Percentiles rank a stretch among this genome's conserved stretches.
phyloP scores from a whole-genome alignment of 2,888 invertebrate genomes.

The Yponomeuta plumbellus region DNA sequence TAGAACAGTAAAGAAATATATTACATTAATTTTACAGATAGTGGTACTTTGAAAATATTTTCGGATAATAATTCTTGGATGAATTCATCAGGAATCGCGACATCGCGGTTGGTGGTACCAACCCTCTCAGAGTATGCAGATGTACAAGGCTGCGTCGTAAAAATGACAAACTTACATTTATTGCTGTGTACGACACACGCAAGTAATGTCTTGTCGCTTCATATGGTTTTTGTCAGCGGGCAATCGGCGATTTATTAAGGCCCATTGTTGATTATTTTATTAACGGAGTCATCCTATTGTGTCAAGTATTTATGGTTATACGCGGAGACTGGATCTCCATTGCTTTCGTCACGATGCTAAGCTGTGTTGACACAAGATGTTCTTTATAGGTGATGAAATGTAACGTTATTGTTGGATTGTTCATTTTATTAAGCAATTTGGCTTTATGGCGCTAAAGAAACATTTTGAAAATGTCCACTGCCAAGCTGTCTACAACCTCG shows the following conservation, averaged over 20 bases:
- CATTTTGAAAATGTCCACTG: background rate
- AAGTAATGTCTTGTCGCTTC: constrained; percentile 59
- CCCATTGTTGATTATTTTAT: constrained; percentile 65
- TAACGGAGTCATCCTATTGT: constrained; percentile 45
- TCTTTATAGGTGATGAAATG: constrained; percentile 10
- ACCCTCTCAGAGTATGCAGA: constrained; percentile 48
- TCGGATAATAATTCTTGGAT: constrained; percentile 19
- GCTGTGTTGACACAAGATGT: constrained; percentile 11
- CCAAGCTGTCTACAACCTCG: background rate
- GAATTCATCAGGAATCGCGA: constrained; percentile 38
- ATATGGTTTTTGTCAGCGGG: constrained; percentile 65
- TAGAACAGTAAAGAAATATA: no score
- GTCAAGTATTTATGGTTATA: constrained; percentile 36
- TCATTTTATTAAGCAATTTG: constrained; percentile 10
- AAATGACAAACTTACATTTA: constrained; percentile 66
- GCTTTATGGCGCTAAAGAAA: constrained; percentile 7
- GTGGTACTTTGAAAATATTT: background rate
- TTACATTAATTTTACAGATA: background rate
- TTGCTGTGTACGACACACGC: constrained; percentile 52
- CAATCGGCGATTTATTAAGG: constrained; percentile 65
- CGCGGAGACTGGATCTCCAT: constrained; percentile 10
- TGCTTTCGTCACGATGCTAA: constrained; percentile 8
- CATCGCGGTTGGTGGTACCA: constrained; percentile 49
- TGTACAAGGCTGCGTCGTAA: constrained; percentile 53
- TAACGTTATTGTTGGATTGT: constrained; percentile 13